A percentile compares a stretch with the other conserved stretches of the same genome.
These are phyloP conservation scores for Bufotes viridis DNA, from an alignment of 2,797 vertebrate genomes.

Conservation along the genomic window DNA sequence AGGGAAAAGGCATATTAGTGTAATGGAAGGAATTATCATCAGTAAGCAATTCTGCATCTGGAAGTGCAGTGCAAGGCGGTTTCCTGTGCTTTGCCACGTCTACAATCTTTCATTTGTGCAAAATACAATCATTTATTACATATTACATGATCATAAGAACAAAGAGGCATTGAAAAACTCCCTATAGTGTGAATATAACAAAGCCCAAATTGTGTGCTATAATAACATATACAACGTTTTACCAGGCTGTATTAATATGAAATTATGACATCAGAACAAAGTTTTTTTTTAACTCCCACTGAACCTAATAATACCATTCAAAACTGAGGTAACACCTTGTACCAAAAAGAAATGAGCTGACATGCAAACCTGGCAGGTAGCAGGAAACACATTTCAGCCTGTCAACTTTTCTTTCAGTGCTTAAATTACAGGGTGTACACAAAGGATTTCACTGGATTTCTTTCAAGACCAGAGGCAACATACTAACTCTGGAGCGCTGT, in stretches of 20 bases:
- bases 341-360: slow-evolving; percentile 53
- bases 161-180: not conserved
- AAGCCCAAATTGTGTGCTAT: not conserved
- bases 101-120: not conserved
- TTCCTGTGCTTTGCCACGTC: not conserved
- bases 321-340: slow-evolving; percentile 23
- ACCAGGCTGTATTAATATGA: slow-evolving; percentile 7
- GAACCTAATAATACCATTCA: slow-evolving; percentile 47
- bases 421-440: slow-evolving; percentile 61
- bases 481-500: slow-evolving; percentile 29
- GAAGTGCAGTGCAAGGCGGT: not conserved
- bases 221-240: not conserved
- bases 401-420: slow-evolving; percentile 62
- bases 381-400: slow-evolving; percentile 60
- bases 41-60: not conserved
- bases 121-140: not conserved
- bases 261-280: slow-evolving; percentile 40
- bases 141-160: not conserved
- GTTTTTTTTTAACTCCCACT: slow-evolving; percentile 46
- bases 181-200: not conserved
- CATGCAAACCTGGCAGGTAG: slow-evolving; percentile 50
- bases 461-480: slow-evolving; percentile 56
- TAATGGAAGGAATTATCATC: not conserved
- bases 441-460: slow-evolving; percentile 63
- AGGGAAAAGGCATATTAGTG: not conserved